These are phyloP conservation scores for Shargacucullia verbasci DNA, from an alignment of 2,888 invertebrate species.

Conservation along the genomic window DNA sequence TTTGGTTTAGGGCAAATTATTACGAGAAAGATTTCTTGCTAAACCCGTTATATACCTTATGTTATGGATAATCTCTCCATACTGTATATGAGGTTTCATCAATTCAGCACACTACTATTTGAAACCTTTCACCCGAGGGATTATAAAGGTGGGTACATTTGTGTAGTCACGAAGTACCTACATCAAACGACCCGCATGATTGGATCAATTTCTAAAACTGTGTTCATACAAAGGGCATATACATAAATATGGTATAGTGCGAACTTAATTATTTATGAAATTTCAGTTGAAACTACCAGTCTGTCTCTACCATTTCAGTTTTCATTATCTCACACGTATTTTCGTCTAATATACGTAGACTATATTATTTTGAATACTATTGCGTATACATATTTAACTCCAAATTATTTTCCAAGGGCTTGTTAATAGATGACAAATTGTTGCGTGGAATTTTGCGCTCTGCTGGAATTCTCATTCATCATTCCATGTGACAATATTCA, in stretches of 20 bases:
- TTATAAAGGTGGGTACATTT: conserved; percentile 50
- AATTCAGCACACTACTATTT: conserved; percentile 45
- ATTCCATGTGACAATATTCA: conserved; percentile 65
- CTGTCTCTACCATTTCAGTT: not conserved
- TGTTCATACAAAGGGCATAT: conserved; percentile 13
- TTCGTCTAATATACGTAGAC: not conserved
- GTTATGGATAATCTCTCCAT: conserved; percentile 50
- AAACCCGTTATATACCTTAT: conserved; percentile 49
- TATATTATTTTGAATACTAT: too few species aligned
- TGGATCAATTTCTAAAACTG: conserved; percentile 47
- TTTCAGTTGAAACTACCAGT: too few species aligned
- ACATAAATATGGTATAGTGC: conserved; percentile 1
- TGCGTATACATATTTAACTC: conserved; percentile 14
- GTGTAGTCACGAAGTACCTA: conserved; percentile 35
- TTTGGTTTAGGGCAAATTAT: not conserved
- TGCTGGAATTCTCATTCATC: conserved; percentile 64
- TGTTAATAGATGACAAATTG: conserved; percentile 69
- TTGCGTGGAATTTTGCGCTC: conserved; percentile 56
- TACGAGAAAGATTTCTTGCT: conserved; percentile 19
- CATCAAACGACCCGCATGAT: conserved; percentile 49
- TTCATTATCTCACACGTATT: not conserved
- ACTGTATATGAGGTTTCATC: conserved; percentile 37
- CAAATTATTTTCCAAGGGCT: conserved; percentile 44
- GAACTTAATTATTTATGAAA: too few species aligned
- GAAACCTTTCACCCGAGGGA: conserved; percentile 46